phyloP scores from a whole-genome alignment of 2,888 invertebrate genomes.

The Melanchra persicariae region DNA sequence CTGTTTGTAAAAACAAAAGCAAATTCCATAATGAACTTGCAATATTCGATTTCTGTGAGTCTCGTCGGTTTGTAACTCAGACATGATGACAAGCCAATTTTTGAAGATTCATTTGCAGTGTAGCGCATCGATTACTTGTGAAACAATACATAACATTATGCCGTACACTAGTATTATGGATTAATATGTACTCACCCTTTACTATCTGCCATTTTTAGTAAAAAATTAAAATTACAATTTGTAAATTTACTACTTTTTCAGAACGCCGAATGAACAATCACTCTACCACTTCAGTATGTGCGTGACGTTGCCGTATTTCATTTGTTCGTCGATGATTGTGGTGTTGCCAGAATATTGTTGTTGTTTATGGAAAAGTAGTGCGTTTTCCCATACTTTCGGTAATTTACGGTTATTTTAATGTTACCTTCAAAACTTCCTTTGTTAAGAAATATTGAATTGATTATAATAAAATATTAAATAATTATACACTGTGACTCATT shows the following conservation, averaged over 20 bases:
- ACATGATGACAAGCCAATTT: slow-evolving; percentile 91
- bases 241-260: slow-evolving; percentile 80
- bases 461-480: too few relatives aligned
- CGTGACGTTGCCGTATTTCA: slow-evolving; percentile 91
- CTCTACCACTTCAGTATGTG: slow-evolving; percentile 80
- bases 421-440: not conserved
- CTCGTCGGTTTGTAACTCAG: slow-evolving; percentile 76
- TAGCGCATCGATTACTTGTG: slow-evolving; percentile 61
- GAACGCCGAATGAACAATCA: slow-evolving; percentile 85
- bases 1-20: slow-evolving; percentile 19
- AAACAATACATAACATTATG: slow-evolving; percentile 29
- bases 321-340: slow-evolving; percentile 84
- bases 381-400: slow-evolving; percentile 56
- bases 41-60: slow-evolving; percentile 68
- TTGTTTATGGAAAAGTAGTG: slow-evolving; percentile 68
- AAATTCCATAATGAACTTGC: slow-evolving; percentile 57
- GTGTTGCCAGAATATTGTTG: slow-evolving; percentile 75
- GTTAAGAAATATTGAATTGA: not conserved
- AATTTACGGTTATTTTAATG: slow-evolving; percentile 54
- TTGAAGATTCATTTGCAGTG: slow-evolving; percentile 77
- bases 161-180: slow-evolving; percentile 44
- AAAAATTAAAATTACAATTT: slow-evolving; percentile 79
- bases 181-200: slow-evolving; percentile 85
- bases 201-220: slow-evolving; percentile 89
- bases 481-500: too few relatives aligned